Base-by-base conservation (phyloP, 2,888 invertebrate species). In the Herminia tarsipennalis region DNA sequence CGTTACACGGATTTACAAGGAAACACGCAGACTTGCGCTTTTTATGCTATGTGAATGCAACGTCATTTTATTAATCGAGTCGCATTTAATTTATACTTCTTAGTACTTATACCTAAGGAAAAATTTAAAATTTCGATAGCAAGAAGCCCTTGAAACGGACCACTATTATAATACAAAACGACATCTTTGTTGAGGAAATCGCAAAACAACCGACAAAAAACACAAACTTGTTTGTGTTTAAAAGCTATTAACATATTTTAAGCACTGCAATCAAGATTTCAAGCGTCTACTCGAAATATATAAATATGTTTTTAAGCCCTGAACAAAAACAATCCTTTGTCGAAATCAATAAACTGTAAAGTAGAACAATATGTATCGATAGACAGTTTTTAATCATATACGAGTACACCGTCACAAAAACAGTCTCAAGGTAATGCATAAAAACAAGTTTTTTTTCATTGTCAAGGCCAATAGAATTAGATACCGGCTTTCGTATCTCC, bases 391-490 rank as follows among this genome's bases (percentile, higher is more conserved):
- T 67, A 63, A 63, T 54, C 54, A 42, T 39, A n/a, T n/a, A n/a
- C n/a, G n/a, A n/a, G n/a, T n/a, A n/a, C n/a, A n/a, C n/a, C n/a
- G n/a, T n/a, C n/a, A n/a, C 51, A 37, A 56, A 66, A 60, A 66
- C 75, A 81, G 60, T 67, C 56, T 73, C 80, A 81, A 83, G 82
- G 86, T 78, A 72, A 63, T 70, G 79, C 77, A 66, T 78, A 82
- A 77, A 81, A 81, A 82, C 24, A 81, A 73, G 78, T 81, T 83
- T 84, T 81, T 44, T 86, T 90, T 89, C 91, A 92, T 78, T 91
- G 91, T 74, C 92, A 92, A 92, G 92, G 92, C 83, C 91, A 87
- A 63, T 76, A 69, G 76, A 86, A 83, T 86, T 85, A 86, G 88
- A 89, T 86, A 89, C 83, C 81, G 79, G 75, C 75, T 76, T 73